Evolutionary conservation across 2,113 vertebrate species (phyloP).

Genomic region (Myotis brandtii): DNA sequence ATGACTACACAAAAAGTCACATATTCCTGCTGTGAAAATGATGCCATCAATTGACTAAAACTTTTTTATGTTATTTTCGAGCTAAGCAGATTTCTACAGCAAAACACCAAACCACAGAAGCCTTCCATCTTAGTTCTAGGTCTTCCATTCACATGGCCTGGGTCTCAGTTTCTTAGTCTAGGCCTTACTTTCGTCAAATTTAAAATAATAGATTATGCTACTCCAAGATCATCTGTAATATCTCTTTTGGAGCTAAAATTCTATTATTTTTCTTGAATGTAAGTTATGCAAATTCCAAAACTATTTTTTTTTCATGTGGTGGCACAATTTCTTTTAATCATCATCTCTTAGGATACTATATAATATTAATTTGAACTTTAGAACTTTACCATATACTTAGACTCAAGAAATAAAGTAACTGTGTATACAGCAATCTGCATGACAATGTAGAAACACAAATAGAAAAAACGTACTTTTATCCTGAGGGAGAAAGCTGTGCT

Average conservation of each 20-base stretch:
- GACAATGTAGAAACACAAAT: background rate
- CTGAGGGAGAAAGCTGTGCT: background rate
- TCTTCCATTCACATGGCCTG: background rate
- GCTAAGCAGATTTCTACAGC: background rate
- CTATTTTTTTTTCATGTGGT: background rate
- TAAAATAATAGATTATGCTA: background rate
- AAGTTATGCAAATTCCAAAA: constrained; percentile 29
- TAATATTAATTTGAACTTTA: constrained; percentile 21
- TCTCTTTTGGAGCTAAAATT: constrained; percentile 24
- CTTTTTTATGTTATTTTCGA: constrained; percentile 12
- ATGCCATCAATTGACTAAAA: background rate
- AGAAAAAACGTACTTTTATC: constrained; percentile 5
- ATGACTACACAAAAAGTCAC: background rate
- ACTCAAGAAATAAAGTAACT: constrained; percentile 25
- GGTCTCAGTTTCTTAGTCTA: background rate
- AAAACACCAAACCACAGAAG: background rate
- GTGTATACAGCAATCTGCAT: background rate
- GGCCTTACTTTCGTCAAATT: constrained; percentile 22
- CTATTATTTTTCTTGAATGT: constrained; percentile 40
- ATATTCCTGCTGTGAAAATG: constrained; percentile 26
- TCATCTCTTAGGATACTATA: background rate
- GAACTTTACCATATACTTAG: constrained; percentile 2
- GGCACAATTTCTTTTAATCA: background rate
- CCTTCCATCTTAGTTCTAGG: background rate
- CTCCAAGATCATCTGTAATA: background rate